Evolutionary conservation across 2,888 invertebrate species (phyloP).

Genomic region (Cephus sareptanus): DNA sequence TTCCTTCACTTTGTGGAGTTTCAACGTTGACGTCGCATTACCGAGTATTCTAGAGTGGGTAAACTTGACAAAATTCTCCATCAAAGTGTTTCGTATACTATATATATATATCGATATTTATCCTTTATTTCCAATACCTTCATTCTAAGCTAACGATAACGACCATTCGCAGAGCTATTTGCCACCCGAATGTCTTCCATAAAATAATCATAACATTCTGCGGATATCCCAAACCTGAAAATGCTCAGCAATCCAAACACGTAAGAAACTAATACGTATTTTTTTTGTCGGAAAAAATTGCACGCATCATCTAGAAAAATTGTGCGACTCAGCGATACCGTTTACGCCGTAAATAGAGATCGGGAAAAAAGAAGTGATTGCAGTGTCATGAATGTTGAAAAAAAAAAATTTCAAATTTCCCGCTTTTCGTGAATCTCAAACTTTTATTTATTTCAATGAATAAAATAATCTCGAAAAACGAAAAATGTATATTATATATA

Average conservation of each 20-base stretch:
- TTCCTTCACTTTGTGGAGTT: too few species aligned
- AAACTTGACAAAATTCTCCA: too few species aligned
- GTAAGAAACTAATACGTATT: constrained; percentile 17
- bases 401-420: too few species aligned
- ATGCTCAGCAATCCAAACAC: constrained; percentile 14
- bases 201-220: constrained; percentile 29
- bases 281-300: background rate
- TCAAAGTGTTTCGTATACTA: too few species aligned
- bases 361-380: background rate
- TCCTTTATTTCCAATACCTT: constrained; percentile 5
- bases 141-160: constrained; percentile 13
- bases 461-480: too few species aligned
- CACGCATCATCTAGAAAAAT: background rate
- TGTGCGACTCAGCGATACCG: background rate
- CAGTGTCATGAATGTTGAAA: background rate
- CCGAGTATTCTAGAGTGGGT: too few species aligned
- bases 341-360: background rate
- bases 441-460: too few species aligned
- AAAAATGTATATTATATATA: too few species aligned
- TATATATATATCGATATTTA: background rate
- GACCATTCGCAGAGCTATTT: constrained; percentile 23
- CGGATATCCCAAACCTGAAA: constrained; percentile 11
- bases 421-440: too few species aligned
- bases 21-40: too few species aligned
- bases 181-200: constrained; percentile 17